phyloP scores from a whole-genome alignment of 2,888 invertebrate species.

The Caenorhabditis zanzibari region DNA sequence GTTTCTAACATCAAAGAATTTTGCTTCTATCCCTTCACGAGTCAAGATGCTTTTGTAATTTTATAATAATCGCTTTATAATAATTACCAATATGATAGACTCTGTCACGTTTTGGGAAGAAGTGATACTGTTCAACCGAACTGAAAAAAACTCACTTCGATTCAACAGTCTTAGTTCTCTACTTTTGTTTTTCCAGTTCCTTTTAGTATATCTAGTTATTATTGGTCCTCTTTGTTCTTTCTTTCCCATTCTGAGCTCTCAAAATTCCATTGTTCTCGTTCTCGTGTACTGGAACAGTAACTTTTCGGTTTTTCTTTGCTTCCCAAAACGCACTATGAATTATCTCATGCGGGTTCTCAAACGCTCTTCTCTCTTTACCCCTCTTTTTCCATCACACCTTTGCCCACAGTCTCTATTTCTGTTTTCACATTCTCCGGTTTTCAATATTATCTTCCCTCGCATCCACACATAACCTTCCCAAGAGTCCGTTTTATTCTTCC shows the following conservation, averaged over 20 bases:
- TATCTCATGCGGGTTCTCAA: constrained; percentile 29
- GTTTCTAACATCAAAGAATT: background rate
- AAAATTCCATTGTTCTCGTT: constrained; percentile 15
- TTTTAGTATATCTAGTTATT: constrained; percentile 22
- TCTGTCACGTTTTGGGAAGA: constrained; percentile 25
- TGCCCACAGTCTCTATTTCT: constrained; percentile 14
- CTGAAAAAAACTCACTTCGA: background rate
- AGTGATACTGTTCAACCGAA: background rate
- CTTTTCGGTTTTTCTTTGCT: constrained; percentile 18
- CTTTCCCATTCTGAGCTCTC: constrained; percentile 23
- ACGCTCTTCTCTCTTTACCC: constrained; percentile 19
- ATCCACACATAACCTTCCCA: constrained; percentile 21
- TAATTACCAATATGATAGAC: constrained; percentile 19
- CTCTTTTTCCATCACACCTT: constrained; percentile 4
- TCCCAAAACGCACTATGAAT: constrained; percentile 32
- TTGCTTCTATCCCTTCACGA: background rate
- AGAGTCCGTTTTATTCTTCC: constrained; percentile 21
- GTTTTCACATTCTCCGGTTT: constrained; percentile 20
- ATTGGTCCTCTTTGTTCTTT: constrained; percentile 24
- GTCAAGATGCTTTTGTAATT: constrained; percentile 18
- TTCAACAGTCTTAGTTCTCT: constrained; percentile 10
- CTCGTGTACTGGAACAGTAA: constrained; percentile 48
- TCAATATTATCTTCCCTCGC: background rate
- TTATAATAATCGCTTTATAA: constrained; percentile 50
- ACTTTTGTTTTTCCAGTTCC: constrained; percentile 1